Evolutionary conservation across 2,797 vertebrate genomes (phyloP).

Genomic region (Pygocentrus nattereri): DNA sequence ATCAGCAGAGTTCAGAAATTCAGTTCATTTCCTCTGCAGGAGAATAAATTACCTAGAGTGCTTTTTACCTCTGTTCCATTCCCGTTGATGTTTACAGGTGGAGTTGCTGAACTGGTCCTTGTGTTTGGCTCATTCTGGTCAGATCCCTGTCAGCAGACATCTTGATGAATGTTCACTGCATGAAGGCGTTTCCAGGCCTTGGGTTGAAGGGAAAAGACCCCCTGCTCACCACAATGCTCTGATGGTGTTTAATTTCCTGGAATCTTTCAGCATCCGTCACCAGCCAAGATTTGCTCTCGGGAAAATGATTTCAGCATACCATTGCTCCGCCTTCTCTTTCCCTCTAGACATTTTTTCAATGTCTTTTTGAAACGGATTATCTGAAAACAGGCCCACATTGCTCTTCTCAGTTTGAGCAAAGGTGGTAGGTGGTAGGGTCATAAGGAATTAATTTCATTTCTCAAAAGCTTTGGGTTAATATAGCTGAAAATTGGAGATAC

Average conservation of each 20-base stretch:
- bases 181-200: constrained; percentile 22
- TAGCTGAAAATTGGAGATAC: constrained; percentile 26
- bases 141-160: constrained; percentile 23
- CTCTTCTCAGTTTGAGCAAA: neutral
- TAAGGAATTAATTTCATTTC: constrained; percentile 21
- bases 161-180: constrained; percentile 39
- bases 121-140: constrained; percentile 12
- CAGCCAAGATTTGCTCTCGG: constrained; percentile 10
- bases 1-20: constrained; percentile 27
- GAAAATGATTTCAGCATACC: neutral
- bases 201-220: neutral
- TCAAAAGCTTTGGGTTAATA: constrained; percentile 28
- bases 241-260: constrained; percentile 56
- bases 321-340: neutral
- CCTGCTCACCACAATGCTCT: neutral
- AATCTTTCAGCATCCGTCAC: neutral
- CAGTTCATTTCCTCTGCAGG: constrained; percentile 43
- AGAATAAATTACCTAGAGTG: constrained; percentile 34
- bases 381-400: constrained; percentile 13
- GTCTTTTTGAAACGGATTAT: no score
- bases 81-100: constrained; percentile 17
- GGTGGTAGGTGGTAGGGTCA: neutral
- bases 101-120: constrained; percentile 33
- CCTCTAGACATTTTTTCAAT: no score
- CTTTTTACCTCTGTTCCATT: constrained; percentile 3